Evolutionary conservation across 2,113 vertebrate species (phyloP).

Genomic region (Nicator chloris): DNA sequence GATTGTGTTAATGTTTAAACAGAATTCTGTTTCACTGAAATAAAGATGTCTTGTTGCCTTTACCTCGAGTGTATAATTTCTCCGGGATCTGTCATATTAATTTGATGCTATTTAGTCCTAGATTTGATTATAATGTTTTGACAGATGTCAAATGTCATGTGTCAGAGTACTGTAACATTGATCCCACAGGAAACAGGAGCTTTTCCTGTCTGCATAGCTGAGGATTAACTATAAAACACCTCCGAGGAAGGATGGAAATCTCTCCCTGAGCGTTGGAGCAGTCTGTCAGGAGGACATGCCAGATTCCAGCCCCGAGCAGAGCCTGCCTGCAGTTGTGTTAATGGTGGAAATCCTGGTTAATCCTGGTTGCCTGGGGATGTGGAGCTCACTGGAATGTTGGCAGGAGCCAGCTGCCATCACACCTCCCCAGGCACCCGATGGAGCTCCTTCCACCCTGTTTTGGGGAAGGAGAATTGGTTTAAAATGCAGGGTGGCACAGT

Average conservation of each 20-base stretch:
- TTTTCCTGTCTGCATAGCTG: neutral
- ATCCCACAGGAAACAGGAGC: neutral
- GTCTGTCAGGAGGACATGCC: neutral
- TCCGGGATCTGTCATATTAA: neutral
- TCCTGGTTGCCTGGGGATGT: neutral
- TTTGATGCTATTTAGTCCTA: neutral
- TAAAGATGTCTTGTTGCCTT: neutral
- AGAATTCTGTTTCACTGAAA: neutral
- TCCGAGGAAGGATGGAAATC: neutral
- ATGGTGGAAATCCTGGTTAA: accelerated
- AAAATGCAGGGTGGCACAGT: neutral
- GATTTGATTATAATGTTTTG: neutral
- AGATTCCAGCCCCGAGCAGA: neutral
- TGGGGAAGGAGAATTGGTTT: neutral
- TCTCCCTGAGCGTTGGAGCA: neutral
- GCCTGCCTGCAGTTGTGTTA: neutral
- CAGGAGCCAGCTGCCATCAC: accelerated
- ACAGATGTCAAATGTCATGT: neutral
- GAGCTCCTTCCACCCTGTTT: neutral
- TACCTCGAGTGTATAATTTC: neutral
- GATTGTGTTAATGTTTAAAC: neutral
- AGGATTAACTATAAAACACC: neutral
- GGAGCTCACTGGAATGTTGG: accelerated
- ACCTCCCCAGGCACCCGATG: accelerated
- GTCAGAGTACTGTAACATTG: neutral